Base-by-base conservation (phyloP, 2,113 vertebrate species). In the Tachysurus fulvidraco region DNA sequence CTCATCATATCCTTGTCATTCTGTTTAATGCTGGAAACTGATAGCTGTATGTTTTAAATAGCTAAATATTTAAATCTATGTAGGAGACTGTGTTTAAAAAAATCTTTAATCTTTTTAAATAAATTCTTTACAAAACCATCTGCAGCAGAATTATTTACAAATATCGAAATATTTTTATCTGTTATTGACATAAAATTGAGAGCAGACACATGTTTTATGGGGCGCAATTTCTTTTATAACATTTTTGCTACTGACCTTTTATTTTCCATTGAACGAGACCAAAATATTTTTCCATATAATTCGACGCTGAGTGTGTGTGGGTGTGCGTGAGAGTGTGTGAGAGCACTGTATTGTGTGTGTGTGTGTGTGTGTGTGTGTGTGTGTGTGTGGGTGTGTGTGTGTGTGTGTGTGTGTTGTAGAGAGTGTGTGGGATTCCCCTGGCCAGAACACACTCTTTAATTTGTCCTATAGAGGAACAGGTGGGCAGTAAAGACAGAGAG, bases 401-500 rank as follows among this genome's bases (percentile, higher is more conserved):
- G 21, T 74, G 55, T 81, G 79, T 55, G 65, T 7, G 46, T 7
- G 46, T 50, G 46, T 9, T 50, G 46, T 50, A 50, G 46, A 64
- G 23, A 71, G 50, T 81, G 54, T 81, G 28, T 86, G 85, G 83
- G 83, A 65, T 85, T 85, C 83, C 86, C 83, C 83, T 62, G 14
- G 6, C 30, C 4, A 36, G 54, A 69, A 65, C 62, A 76, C 65
- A 85, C 62, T 52, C 67, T 84, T 81, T 57, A 86, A 46, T 77
- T 87, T 57, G 67, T 84, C 46, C 36, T 86, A 54, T 11, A 21
- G 59, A 85, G 14, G 41, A 79, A 73, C 86, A 90, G 88, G 88
- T 89, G 85, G 46, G 30, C n/a, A 57, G 25, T 19, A 80, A 80
- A 73, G 57, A 73, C 28, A 64, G 36, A 84, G 59, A 65, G 36